These are phyloP conservation scores for Melinaea menophilus DNA, from an alignment of 2,888 invertebrate genomes.

Conservation along the genomic window DNA sequence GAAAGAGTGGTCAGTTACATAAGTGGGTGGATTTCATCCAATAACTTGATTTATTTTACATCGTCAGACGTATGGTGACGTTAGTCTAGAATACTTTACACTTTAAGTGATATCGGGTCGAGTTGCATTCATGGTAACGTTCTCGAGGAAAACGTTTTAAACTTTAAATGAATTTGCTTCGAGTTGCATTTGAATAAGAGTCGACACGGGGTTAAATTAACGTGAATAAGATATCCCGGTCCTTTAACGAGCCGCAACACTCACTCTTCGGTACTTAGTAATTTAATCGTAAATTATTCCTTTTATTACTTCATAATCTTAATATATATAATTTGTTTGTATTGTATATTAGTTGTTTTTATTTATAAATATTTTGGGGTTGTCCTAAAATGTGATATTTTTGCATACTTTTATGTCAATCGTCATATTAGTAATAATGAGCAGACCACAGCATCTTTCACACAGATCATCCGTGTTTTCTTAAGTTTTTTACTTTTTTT, in stretches of 20 bases:
- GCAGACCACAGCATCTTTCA: no score
- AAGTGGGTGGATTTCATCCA: constrained; percentile 33
- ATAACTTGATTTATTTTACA: constrained; percentile 42
- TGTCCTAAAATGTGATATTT: no score
- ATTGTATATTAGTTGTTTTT: background rate
- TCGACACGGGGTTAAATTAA: constrained; percentile 64
- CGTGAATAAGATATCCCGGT: constrained; percentile 49
- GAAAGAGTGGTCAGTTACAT: constrained; percentile 26
- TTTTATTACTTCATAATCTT: constrained; percentile 15
- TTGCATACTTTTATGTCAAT: no score
- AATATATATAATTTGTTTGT: constrained; percentile 4
- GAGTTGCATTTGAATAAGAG: constrained; percentile 53
- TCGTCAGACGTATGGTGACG: constrained; percentile 44
- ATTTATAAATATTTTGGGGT: background rate
- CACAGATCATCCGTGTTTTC: no score
- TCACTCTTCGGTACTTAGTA: constrained; percentile 15
- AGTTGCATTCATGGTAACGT: no score
- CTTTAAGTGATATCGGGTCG: background rate
- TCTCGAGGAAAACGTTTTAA: constrained; percentile 34
- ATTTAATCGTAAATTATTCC: constrained; percentile 8
- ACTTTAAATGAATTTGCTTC: constrained; percentile 64
- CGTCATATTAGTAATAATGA: no score
- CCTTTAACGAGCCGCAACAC: constrained; percentile 14
- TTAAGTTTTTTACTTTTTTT: no score
- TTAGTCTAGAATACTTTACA: constrained; percentile 45